Evolutionary conservation across 1,140 invertebrate genomes (phyloP).

Genomic region (Penaeus vannamei): DNA sequence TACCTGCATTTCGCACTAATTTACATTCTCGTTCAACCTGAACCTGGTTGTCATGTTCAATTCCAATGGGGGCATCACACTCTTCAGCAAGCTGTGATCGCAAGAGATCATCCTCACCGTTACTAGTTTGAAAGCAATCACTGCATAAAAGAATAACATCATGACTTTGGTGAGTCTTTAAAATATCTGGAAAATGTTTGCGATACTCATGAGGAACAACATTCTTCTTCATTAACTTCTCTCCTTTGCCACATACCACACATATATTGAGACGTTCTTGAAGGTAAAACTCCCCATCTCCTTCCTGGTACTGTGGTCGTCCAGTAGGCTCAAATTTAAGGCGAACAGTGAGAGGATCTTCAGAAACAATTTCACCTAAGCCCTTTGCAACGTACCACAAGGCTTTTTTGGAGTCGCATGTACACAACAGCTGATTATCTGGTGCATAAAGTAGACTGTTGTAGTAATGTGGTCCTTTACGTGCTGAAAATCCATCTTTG

Average conservation of each 20-base stretch:
- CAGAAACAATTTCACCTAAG: conserved; percentile 77
- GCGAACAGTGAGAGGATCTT: conserved; percentile 81
- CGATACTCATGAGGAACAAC: conserved; percentile 88
- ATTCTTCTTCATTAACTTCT: conserved; percentile 84
- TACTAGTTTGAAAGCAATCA: conserved; percentile 82
- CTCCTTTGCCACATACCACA: conserved; percentile 82
- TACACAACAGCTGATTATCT: conserved; percentile 84
- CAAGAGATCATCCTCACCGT: conserved; percentile 78
- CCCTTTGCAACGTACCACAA: conserved; percentile 81
- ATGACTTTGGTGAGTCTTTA: conserved; percentile 88
- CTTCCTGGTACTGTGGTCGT: conserved; percentile 79
- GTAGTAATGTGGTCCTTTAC: conserved; percentile 82
- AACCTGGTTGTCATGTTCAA: conserved; percentile 71
- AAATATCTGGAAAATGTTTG: conserved; percentile 83
- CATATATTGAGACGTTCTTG: conserved; percentile 83
- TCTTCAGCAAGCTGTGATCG: conserved; percentile 76
- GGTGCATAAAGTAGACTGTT: conserved; percentile 85
- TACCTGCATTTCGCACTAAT: conserved; percentile 79
- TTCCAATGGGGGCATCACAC: conserved; percentile 79
- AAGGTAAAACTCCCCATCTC: conserved; percentile 70
- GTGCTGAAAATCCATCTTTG: conserved; percentile 70
- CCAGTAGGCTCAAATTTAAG: conserved; percentile 87
- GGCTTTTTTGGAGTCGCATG: conserved; percentile 85
- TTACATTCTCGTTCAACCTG: conserved; percentile 71
- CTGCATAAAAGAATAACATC: conserved; percentile 85